Base-by-base conservation (phyloP, 1,140 invertebrate genomes). In the Kradibia gibbosae region DNA sequence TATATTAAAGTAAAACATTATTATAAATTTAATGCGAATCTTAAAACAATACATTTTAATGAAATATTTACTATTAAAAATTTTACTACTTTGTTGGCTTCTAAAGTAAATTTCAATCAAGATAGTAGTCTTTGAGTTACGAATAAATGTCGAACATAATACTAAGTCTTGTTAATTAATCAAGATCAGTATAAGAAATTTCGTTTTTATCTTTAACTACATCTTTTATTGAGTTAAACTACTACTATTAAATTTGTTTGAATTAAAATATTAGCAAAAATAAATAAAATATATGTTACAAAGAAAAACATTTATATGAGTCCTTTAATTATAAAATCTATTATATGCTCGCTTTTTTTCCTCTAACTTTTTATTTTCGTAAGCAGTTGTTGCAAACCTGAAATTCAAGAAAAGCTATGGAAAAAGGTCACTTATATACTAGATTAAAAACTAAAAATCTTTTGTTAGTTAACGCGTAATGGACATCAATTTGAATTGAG, bases 331-430 rank as follows among this genome's bases (percentile, higher is more conserved):
- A 36, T 20, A 67, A 39, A 67, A 39, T 67, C 17, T 67, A 2
- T 67, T 11, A n/a, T 13, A 39, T 22, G 17, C 1, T 39, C 36
- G 28, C 4, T n/a, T n/a, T n/a, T 57, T 25, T 57, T 57, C 22
- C 22, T 57, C 22, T 57, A 13, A 13, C 17, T 25, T 57, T 10
- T 48, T 55, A 73, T 73, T 73, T 73, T 73, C 31, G 25, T 55
- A 50, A 73, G 13, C 7, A 34, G 28, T 48, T 5, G 42, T 17
- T 34, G 28, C 4, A 4, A 73, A 36, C 71, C 20, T n/a, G 25
- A 73, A n/a, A 42, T 15, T 1, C 25, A 62, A 83, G 77, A 45
- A 80, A 80, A 83, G 78, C 80, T 55, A 80, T 78, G 80, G 80
- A 45, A 74, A 62, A 73, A 81, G 76, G 73, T 81, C 60, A 76